Evolutionary conservation across 2,888 invertebrate species (phyloP).

Genomic region (Tiphia femorata): DNA sequence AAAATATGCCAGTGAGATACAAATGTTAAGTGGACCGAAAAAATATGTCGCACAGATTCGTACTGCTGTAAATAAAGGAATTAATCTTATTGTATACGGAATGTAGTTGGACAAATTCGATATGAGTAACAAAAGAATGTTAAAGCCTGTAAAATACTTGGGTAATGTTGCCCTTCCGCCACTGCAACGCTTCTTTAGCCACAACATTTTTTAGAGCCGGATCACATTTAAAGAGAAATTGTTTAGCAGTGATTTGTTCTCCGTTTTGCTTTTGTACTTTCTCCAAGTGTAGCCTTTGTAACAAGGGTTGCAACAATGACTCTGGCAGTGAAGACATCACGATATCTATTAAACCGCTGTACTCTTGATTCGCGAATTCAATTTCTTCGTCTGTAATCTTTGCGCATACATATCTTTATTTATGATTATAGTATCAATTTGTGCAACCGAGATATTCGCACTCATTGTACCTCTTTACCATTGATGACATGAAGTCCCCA

Average conservation of each 20-base stretch:
- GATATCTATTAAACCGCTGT: constrained; percentile 81
- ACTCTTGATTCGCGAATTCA: constrained; percentile 78
- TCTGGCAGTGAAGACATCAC: constrained; percentile 86
- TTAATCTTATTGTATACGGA: background rate
- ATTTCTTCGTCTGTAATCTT: constrained; percentile 81
- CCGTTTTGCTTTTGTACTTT: constrained; percentile 68
- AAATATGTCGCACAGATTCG: no score
- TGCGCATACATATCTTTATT: background rate
- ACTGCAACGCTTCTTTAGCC: constrained; percentile 88
- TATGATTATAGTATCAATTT: background rate
- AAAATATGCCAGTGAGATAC: no score
- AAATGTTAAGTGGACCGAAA: no score
- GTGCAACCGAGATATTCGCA: background rate
- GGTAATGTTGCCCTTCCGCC: constrained; percentile 75
- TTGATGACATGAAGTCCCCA: constrained; percentile 87
- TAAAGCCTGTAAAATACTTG: constrained; percentile 63
- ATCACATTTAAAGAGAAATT: constrained; percentile 71
- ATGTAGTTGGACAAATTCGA: background rate
- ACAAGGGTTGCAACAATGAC: constrained; percentile 80
- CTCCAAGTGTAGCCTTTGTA: constrained; percentile 79
- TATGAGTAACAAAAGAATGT: background rate
- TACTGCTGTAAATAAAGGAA: background rate
- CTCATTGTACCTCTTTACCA: constrained; percentile 71
- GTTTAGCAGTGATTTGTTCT: constrained; percentile 66
- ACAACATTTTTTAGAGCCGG: constrained; percentile 85